Evolutionary conservation across 2,797 vertebrate species (phyloP).

Genomic region (Anableps anableps): DNA sequence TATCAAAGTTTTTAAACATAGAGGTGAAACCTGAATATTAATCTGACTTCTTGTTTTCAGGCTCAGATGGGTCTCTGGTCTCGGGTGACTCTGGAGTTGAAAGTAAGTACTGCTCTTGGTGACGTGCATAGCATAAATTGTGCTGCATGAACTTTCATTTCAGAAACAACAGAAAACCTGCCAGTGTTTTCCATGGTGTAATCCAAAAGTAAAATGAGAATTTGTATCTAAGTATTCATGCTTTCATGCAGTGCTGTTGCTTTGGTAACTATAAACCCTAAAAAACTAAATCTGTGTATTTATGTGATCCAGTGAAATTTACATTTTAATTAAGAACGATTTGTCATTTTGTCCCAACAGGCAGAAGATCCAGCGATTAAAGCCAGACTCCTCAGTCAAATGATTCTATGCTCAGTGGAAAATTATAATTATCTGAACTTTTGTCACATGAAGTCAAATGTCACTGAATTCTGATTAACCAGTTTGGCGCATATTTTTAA

Average conservation of each 20-base stretch:
- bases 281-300: neutral
- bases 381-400: neutral
- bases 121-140: neutral
- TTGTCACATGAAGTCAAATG: neutral
- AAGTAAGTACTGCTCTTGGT: neutral
- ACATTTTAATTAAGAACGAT: neutral
- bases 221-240: neutral
- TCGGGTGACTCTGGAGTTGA: neutral
- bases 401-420: neutral
- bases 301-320: neutral
- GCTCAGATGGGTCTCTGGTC: neutral
- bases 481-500: neutral
- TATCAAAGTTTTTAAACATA: neutral
- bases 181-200: neutral
- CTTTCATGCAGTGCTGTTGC: neutral
- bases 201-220: neutral
- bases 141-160: neutral
- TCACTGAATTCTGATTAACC: neutral
- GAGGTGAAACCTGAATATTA: neutral
- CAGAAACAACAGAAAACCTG: neutral
- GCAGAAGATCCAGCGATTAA: neutral
- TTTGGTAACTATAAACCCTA: neutral
- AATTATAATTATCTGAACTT: neutral
- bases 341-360: slow-evolving; percentile 1
- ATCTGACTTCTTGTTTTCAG: neutral